These are phyloP conservation scores for Morelia viridis DNA, from an alignment of 2,797 vertebrate species.

Conservation along the genomic window DNA sequence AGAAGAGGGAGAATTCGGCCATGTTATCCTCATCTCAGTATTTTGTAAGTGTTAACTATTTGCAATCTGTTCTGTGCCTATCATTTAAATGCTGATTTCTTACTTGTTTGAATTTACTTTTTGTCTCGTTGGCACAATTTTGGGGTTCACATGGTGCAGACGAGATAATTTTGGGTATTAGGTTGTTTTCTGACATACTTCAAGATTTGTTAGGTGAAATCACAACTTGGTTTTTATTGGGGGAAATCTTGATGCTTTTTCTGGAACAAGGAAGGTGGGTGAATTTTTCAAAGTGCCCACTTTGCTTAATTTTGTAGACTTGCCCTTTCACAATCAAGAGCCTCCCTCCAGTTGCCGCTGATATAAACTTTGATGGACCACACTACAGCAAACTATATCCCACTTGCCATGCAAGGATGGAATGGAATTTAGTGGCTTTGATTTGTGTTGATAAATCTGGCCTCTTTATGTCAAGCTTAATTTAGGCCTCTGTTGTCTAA, in stretches of 20 bases:
- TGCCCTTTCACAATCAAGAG: neutral
- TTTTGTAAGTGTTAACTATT: conserved; percentile 61
- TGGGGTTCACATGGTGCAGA: neutral
- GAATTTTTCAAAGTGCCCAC: neutral
- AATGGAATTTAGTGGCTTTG: neutral
- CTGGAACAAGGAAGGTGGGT: neutral
- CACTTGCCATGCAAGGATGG: rapidly evolving
- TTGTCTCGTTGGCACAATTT: neutral
- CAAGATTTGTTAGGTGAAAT: neutral
- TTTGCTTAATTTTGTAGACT: conserved; percentile 21
- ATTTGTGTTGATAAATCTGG: conserved; percentile 24
- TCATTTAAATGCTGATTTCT: neutral
- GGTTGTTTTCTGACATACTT: neutral
- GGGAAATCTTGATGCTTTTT: conserved; percentile 19
- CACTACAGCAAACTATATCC: neutral
- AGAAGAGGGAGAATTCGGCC: conserved; percentile 49
- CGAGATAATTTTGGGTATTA: conserved; percentile 9
- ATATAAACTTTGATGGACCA: neutral
- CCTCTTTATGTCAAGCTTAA: conserved; percentile 65
- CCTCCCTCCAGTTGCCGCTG: neutral
- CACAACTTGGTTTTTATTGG: neutral
- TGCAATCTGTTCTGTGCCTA: conserved; percentile 46
- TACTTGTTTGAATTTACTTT: neutral
- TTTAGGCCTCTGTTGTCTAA: conserved; percentile 48
- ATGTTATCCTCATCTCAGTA: conserved; percentile 23